phyloP scores from a whole-genome alignment of 2,113 vertebrate species.

The Gymnorhina tibicen region DNA sequence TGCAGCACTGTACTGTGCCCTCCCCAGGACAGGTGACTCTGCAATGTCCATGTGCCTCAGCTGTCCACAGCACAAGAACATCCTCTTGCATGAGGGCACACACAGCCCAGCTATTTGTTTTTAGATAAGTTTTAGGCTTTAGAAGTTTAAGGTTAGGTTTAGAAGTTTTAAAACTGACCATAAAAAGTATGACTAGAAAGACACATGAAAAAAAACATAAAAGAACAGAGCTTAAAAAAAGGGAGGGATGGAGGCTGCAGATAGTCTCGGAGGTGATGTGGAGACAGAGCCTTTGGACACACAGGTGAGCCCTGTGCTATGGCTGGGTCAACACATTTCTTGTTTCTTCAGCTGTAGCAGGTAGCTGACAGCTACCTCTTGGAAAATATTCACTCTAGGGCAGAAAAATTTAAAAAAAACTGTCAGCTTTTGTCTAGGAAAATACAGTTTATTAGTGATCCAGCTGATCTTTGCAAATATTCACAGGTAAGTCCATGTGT shows the following conservation, averaged over 20 bases:
- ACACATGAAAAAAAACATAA: not conserved
- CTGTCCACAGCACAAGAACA: not conserved
- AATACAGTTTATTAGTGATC: not conserved
- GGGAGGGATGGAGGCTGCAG: not conserved
- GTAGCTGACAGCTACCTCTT: not conserved
- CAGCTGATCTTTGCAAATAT: not conserved
- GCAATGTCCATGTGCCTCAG: accelerated
- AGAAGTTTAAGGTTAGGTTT: too few relatives aligned
- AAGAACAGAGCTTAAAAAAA: not conserved
- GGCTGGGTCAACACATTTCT: not conserved
- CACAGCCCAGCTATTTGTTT: not conserved
- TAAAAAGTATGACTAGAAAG: not conserved
- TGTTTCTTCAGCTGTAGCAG: not conserved
- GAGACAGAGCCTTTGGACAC: not conserved
- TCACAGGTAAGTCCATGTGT: not conserved
- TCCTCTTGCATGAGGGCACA: not conserved
- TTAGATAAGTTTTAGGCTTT: too few relatives aligned
- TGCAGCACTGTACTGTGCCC: not conserved
- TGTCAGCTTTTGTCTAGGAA: not conserved
- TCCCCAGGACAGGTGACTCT: not conserved
- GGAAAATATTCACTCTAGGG: not conserved
- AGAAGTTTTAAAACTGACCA: not conserved
- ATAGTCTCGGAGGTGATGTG: not conserved
- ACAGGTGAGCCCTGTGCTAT: not conserved
- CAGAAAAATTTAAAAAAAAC: not conserved